Evolutionary conservation across 2,888 invertebrate species (phyloP).

Genomic region (Tridacna gigas): DNA sequence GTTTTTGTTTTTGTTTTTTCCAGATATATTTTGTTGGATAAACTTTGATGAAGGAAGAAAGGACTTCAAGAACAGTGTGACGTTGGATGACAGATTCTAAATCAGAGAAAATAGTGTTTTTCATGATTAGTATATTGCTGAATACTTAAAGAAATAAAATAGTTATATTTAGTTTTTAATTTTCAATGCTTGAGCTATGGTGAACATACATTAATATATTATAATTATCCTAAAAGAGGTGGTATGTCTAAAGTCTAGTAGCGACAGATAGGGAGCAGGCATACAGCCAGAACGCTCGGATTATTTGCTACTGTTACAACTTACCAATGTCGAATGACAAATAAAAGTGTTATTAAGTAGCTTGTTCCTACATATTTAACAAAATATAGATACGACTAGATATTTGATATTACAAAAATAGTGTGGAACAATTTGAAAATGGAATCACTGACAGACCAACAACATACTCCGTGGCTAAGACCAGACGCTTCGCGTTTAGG

Average conservation of each 20-base stretch:
- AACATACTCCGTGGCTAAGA: slow-evolving; percentile 77
- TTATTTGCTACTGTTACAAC: no score
- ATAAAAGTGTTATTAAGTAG: no score
- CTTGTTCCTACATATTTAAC: no score
- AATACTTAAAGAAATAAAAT: neutral
- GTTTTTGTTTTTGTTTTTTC: neutral
- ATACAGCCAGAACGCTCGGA: no score
- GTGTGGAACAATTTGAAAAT: neutral
- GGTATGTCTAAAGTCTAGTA: no score
- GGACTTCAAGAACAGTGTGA: neutral
- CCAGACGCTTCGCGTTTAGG: slow-evolving; percentile 75
- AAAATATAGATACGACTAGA: no score
- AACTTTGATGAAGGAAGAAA: neutral
- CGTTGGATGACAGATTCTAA: neutral
- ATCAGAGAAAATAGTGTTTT: neutral
- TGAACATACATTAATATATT: neutral
- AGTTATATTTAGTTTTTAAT: no score
- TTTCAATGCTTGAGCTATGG: neutral
- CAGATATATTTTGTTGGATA: neutral
- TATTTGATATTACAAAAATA: no score
- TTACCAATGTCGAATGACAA: no score
- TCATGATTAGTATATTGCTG: neutral
- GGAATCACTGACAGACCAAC: slow-evolving; percentile 69
- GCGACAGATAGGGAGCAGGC: no score
- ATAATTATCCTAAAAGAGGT: no score